phyloP scores from a whole-genome alignment of 2,888 invertebrate genomes.

The Mechanitis mazaeus region DNA sequence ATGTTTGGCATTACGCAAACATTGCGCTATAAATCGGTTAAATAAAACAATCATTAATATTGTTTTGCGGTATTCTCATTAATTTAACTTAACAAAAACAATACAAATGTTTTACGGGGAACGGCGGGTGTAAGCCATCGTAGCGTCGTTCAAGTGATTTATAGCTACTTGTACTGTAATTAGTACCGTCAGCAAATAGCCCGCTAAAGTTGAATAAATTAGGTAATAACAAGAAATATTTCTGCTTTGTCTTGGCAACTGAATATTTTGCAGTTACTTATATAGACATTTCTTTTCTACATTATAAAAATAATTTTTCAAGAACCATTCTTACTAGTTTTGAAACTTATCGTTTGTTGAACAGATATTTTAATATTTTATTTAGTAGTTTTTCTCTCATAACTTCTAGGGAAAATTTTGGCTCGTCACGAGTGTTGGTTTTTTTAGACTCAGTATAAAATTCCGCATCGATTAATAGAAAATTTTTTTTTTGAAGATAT shows the following conservation, averaged over 20 bases:
- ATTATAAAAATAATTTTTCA: no score
- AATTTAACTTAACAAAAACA: slow-evolving; percentile 55
- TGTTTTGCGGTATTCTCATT: slow-evolving; percentile 56
- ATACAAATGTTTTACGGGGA: slow-evolving; percentile 55
- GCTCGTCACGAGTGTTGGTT: no score
- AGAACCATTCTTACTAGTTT: no score
- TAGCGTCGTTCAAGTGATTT: slow-evolving; percentile 12
- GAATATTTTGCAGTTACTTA: not conserved
- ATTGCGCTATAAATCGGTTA: slow-evolving; percentile 22
- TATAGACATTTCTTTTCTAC: no score
- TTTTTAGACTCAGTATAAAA: no score
- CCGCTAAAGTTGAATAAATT: not conserved
- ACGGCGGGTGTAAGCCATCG: slow-evolving; percentile 20
- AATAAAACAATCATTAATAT: slow-evolving; percentile 57
- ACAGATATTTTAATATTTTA: no score
- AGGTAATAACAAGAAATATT: not conserved
- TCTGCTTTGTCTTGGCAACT: not conserved
- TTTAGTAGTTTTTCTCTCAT: no score
- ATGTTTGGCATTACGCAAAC: not conserved
- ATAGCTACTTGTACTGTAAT: slow-evolving; percentile 9
- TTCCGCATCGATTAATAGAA: no score
- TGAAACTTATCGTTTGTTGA: no score
- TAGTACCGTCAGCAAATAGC: slow-evolving; percentile 9
- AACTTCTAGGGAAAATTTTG: no score
- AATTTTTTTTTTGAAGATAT: no score